These are phyloP conservation scores for Hofmannophila pseudospretella DNA, from an alignment of 2,888 invertebrate species.

Conservation along the genomic window DNA sequence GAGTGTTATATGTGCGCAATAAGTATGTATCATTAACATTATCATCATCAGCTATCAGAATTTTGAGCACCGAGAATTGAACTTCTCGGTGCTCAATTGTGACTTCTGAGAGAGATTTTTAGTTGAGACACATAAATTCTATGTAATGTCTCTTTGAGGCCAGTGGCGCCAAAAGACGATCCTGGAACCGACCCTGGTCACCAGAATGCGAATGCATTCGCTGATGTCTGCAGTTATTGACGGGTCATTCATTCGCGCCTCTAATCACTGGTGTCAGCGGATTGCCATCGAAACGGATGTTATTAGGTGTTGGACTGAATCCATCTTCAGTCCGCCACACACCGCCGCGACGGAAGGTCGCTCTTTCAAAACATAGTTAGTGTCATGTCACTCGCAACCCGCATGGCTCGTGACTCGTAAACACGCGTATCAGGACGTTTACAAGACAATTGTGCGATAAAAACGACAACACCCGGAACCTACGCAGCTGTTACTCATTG, in stretches of 20 bases:
- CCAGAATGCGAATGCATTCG: conserved; percentile 11
- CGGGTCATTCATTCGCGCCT: conserved; percentile 42
- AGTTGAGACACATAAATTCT: too few species aligned
- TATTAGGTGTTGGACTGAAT: conserved; percentile 27
- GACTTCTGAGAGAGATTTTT: too few species aligned
- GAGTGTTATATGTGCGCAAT: too few species aligned
- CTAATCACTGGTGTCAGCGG: conserved; percentile 38
- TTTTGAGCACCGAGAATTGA: too few species aligned
- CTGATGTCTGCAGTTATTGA: conserved; percentile 38
- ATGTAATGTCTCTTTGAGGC: too few species aligned
- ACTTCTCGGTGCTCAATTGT: too few species aligned
- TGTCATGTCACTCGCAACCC: conserved; percentile 28
- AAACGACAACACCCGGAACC: conserved; percentile 52
- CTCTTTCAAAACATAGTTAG: conserved; percentile 10
- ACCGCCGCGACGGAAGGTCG: conserved; percentile 48
- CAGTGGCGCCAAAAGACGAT: not conserved
- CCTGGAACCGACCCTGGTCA: not conserved
- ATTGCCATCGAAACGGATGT: conserved; percentile 40
- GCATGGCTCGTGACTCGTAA: conserved; percentile 37
- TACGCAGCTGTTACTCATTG: conserved; percentile 21
- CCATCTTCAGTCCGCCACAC: conserved; percentile 41
- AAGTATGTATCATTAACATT: too few species aligned
- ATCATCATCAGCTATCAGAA: too few species aligned
- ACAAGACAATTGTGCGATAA: conserved; percentile 43
- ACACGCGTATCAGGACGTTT: conserved; percentile 40